Evolutionary conservation across 1,140 invertebrate genomes (phyloP).

Genomic region (Ceratosolen solmsi): DNA sequence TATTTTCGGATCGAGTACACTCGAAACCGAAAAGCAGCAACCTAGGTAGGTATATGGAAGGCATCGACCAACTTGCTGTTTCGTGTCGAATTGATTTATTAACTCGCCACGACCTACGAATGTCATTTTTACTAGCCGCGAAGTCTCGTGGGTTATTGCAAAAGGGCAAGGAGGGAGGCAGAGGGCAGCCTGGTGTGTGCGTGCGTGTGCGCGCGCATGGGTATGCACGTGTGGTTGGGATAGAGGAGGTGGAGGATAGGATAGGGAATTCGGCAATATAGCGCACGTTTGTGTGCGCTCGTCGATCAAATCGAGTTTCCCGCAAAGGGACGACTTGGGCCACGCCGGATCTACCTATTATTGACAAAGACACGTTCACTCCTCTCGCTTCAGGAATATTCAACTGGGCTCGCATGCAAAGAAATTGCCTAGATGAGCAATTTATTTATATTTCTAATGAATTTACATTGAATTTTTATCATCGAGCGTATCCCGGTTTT

Average conservation of each 20-base stretch:
- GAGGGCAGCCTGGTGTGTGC: neutral
- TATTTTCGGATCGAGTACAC: constrained; percentile 73
- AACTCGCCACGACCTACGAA: constrained; percentile 53
- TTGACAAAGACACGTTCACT: too few species aligned
- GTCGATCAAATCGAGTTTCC: too few species aligned
- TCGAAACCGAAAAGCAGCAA: constrained; percentile 72
- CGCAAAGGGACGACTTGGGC: too few species aligned
- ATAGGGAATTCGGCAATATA: too few species aligned
- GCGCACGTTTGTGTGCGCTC: too few species aligned
- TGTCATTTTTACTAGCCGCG: neutral
- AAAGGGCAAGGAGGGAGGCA: neutral
- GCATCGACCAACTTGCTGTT: constrained; percentile 23
- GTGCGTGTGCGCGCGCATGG: neutral
- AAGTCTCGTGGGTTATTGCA: neutral
- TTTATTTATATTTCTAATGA: too few species aligned
- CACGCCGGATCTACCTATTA: too few species aligned
- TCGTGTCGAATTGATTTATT: constrained; percentile 71
- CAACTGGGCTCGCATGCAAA: too few species aligned
- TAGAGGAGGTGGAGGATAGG: too few species aligned
- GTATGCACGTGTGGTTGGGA: too few species aligned
- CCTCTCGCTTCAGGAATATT: too few species aligned
- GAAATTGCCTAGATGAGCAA: too few species aligned
- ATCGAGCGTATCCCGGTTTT: neutral
- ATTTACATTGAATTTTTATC: neutral
- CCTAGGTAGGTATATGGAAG: constrained; percentile 59